These are phyloP conservation scores for Plagodis dolabraria DNA, from an alignment of 2,888 invertebrate species.

Conservation along the genomic window DNA sequence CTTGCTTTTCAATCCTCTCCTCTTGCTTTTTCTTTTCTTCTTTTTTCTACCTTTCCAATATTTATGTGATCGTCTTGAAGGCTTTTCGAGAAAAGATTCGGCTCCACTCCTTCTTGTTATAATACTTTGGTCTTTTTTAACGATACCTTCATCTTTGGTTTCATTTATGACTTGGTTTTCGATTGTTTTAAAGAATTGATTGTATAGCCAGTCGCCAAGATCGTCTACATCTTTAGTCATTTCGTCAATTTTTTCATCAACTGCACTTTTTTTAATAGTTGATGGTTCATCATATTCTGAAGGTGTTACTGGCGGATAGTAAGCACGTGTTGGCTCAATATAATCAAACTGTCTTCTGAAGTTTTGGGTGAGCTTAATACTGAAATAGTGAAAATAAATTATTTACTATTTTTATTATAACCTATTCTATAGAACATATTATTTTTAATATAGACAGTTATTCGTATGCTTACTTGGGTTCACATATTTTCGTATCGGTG, in stretches of 20 bases:
- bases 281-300: constrained; percentile 34
- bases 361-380: constrained; percentile 60
- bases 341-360: constrained; percentile 48
- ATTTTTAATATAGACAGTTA: not conserved
- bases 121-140: constrained; percentile 40
- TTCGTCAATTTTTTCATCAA: constrained; percentile 56
- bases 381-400: constrained; percentile 39
- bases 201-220: constrained; percentile 76
- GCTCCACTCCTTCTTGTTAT: constrained; percentile 59
- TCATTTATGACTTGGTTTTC: constrained; percentile 74
- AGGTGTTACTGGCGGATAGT: constrained; percentile 28
- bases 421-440: too few species aligned
- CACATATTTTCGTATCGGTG: constrained; percentile 75
- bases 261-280: constrained; percentile 39
- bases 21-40: constrained; percentile 45
- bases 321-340: constrained; percentile 48
- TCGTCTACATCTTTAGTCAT: constrained; percentile 67
- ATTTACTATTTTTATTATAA: too few species aligned
- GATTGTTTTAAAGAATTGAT: constrained; percentile 77
- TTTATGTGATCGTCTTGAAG: constrained; percentile 47
- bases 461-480: constrained; percentile 63
- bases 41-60: constrained; percentile 37
- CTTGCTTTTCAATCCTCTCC: constrained; percentile 58
- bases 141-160: constrained; percentile 49
- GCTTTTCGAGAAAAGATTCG: constrained; percentile 27